Conservation (phyloP, 2,797 vertebrate genomes). For the Paedocypris micromegethes region DNA sequence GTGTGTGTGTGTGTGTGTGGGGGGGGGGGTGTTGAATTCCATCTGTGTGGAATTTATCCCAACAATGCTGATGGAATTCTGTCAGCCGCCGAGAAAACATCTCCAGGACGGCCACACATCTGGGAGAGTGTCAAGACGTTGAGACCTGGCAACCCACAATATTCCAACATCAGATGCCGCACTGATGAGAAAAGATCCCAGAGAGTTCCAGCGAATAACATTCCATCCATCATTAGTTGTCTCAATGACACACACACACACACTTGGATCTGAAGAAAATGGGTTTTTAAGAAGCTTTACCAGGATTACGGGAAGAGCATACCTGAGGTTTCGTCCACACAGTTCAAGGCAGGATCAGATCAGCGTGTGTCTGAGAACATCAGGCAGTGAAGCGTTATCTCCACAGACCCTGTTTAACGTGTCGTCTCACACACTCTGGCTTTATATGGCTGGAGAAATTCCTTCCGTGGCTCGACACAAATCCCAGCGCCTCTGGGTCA, state of each 20-base stretch:
- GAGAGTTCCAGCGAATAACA: no score
- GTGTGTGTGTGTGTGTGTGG: not conserved
- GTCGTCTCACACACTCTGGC: constrained; percentile 7
- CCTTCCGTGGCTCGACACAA: not conserved
- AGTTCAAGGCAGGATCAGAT: not conserved
- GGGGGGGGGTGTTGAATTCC: not conserved
- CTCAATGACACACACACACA: no score
- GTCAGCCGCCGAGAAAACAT: not conserved
- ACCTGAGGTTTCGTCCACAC: not conserved
- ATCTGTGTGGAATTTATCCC: not conserved
- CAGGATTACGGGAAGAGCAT: not conserved
- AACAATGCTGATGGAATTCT: constrained; percentile 4
- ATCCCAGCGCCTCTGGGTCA: constrained; percentile 3
- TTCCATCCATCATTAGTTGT: no score
- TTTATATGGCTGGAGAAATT: not conserved
- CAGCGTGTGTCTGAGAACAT: constrained; percentile 5
- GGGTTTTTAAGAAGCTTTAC: no score
- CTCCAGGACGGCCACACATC: not conserved
- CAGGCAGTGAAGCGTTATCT: not conserved
- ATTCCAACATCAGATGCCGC: not conserved
- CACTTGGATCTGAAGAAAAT: no score
- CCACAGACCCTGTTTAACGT: constrained; percentile 8
- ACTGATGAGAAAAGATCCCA: no score
- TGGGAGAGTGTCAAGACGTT: constrained; percentile 10
- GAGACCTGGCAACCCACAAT: not conserved